A percentile compares a stretch with the other conserved stretches of the same genome.
Conservation (phyloP, 2,113 vertebrate species). For the Aegithalos caudatus region DNA sequence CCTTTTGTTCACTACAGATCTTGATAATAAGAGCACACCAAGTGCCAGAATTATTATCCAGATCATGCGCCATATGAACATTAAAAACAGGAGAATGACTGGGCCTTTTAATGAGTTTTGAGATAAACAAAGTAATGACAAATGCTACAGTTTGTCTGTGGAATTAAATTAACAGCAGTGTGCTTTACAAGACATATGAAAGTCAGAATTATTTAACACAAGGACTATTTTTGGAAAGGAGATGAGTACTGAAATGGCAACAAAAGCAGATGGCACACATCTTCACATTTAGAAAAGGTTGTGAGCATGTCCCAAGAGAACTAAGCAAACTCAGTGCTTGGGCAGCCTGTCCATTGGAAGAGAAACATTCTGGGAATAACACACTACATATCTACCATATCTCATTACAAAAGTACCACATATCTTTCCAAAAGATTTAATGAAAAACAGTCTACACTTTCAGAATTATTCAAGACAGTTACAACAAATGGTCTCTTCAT, state of each 20-base stretch:
- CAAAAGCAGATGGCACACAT: not conserved
- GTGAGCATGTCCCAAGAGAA: not conserved
- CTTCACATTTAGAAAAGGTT: not conserved
- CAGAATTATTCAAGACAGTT: not conserved
- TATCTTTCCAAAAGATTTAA: not conserved
- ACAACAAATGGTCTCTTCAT: not conserved
- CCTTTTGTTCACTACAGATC: not conserved
- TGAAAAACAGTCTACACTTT: not conserved
- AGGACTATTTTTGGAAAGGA: not conserved
- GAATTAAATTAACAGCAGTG: not conserved
- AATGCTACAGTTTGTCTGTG: not conserved
- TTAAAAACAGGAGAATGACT: not conserved
- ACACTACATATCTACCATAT: not conserved
- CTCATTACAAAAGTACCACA: not conserved
- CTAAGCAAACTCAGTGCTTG: not conserved
- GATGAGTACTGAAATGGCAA: not conserved
- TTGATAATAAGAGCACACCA: not conserved
- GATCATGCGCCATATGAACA: not conserved
- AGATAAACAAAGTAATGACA: not conserved
- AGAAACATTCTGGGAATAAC: not conserved
- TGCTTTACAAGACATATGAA: not conserved
- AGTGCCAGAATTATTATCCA: not conserved
- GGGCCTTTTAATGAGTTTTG: not conserved
- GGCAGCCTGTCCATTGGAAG: not conserved
- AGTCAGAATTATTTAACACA: constrained; percentile 24